Evolutionary conservation across 2,797 vertebrate genomes (phyloP), one percentile per base, ranked within the genome.

Genomic region (Orestias chungarensis): DNA sequence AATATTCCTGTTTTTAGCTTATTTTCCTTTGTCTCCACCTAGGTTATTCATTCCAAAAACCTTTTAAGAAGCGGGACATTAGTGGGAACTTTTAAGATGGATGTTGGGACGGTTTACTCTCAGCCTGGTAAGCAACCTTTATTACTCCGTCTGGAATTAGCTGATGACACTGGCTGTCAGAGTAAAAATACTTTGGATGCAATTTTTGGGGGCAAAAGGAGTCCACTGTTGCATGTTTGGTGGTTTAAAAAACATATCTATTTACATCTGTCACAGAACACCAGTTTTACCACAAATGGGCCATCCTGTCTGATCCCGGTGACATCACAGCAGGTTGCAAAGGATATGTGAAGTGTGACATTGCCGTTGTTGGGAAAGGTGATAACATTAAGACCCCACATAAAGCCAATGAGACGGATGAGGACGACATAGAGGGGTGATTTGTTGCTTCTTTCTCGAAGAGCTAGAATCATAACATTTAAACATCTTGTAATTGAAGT

Each of bases 11-110:
- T 71, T 69, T 66, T 68, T 68, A 44, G 61, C 66, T 43, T 0
- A 71, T 52, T 47, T 18, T 66, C 3, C 2, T 40, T 72, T 79
- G 47, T 78, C n/a, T 77, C 69, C 73, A 0, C 59, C 46, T 81
- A 99, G 97, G 97, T 99, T 47, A 98, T 99, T 83, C 98, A 99
- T 88, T 99, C 98, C 49, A 99, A 99, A 93, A 99, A 99, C 85
- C 96, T 99, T 61, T 88, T 99, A 71, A 94, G 98, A 44, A 99
- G 98, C 0, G 97, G 97, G 55, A 99, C 97, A 0, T 76, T 99
- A 87, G 97, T 99, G 46, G 98, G 98, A 1, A 96, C 93, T 44
- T 99, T 99, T 88, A 99, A 99, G 86, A 94, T 99, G 95, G 98
- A 99, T 0, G 96, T 99, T 15, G 98, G 98, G 17, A 98, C 96